A percentile compares a stretch with the other conserved stretches of the same genome.
Conservation (phyloP, 2,113 vertebrate genomes). For the Mobula birostris region DNA sequence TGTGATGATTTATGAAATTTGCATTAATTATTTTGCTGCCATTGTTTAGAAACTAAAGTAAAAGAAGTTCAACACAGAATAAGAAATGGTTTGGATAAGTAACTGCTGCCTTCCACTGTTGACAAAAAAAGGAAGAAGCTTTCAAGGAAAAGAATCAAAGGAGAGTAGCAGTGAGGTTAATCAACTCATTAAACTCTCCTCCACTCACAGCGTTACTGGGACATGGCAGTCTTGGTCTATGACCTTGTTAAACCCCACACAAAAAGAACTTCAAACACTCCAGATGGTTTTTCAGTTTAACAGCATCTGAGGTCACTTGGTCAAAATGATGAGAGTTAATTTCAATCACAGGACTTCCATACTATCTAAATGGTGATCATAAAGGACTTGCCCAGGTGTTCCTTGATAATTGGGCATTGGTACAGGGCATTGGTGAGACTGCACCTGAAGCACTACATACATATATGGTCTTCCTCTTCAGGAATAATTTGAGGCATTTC, state of each 20-base stretch:
- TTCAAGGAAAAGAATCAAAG: neutral
- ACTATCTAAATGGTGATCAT: neutral
- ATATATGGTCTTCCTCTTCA: no score
- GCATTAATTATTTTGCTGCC: neutral
- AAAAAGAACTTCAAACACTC: neutral
- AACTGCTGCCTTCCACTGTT: neutral
- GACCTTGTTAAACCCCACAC: neutral
- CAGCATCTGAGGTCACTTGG: neutral
- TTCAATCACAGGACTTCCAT: neutral
- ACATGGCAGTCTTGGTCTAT: neutral
- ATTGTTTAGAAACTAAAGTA: neutral
- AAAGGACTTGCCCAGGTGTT: neutral
- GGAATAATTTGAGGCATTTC: no score
- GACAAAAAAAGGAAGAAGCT: neutral
- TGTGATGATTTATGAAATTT: neutral
- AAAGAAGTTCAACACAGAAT: neutral
- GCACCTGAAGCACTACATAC: no score
- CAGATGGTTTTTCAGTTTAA: neutral
- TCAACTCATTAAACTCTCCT: neutral
- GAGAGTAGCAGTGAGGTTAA: neutral
- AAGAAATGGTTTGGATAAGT: neutral
- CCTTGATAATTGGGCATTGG: neutral
- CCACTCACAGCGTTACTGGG: neutral
- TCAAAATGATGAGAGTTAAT: neutral
- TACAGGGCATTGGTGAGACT: no score